Conservation (phyloP, 2,888 invertebrate genomes). For the Podotricha telesiphe region DNA sequence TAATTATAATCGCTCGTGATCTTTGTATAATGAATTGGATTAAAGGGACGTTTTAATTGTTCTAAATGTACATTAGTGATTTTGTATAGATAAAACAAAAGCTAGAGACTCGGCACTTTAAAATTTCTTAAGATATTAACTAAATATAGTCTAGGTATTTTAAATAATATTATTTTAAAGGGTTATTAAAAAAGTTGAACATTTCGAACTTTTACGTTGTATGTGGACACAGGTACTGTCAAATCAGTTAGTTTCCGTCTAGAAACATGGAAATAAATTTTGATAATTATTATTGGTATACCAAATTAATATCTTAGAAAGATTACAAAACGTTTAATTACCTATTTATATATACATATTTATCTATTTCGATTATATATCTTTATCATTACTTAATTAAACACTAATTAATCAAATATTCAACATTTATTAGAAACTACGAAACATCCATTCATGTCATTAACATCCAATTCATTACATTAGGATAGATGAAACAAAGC, state of each 20-base stretch:
- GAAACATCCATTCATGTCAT: background rate
- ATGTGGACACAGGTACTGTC: no score
- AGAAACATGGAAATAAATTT: no score
- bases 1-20: slow-evolving; percentile 6
- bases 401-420: slow-evolving; percentile 2
- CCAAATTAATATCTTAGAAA: no score
- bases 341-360: no score
- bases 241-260: no score
- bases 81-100: background rate
- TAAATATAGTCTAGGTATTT: no score
- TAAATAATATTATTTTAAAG: no score
- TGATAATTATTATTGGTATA: no score
- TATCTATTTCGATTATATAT: background rate
- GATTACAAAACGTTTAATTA: no score
- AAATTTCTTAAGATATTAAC: background rate
- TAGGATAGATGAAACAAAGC: background rate
- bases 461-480: slow-evolving; percentile 22
- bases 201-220: no score
- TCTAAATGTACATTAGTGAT: background rate
- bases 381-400: background rate
- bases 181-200: no score
- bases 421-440: background rate
- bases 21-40: slow-evolving; percentile 6
- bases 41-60: slow-evolving; percentile 11
- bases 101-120: background rate